Evolutionary conservation across 2,888 invertebrate genomes (phyloP).

Genomic region (Actias luna): DNA sequence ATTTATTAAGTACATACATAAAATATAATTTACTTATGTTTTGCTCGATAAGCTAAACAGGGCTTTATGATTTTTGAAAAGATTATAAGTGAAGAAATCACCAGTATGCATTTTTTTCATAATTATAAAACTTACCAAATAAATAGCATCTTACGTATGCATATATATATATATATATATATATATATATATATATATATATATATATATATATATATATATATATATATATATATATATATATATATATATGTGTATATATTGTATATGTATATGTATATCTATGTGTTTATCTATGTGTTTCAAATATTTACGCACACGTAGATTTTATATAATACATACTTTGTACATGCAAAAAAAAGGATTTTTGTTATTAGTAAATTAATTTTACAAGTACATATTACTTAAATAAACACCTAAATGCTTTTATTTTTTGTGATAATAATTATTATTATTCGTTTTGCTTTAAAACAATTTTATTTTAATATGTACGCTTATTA

Average conservation of each 20-base stretch:
- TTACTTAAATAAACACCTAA: background rate
- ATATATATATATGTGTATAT: too few species aligned
- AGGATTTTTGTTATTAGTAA: background rate
- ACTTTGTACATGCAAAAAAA: background rate
- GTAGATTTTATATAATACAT: too few species aligned
- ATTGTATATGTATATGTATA: too few species aligned
- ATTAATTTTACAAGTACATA: background rate
- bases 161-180: too few species aligned
- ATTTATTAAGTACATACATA: constrained; percentile 23
- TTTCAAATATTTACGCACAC: too few species aligned
- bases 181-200: too few species aligned
- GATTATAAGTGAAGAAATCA: background rate
- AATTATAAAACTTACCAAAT: background rate
- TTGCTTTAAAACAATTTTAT: background rate
- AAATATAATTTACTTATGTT: background rate
- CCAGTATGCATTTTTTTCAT: background rate
- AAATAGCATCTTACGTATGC: background rate
- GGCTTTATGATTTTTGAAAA: background rate
- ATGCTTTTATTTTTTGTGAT: background rate
- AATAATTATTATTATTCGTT: background rate
- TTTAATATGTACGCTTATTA: constrained; percentile 8
- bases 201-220: too few species aligned
- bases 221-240: too few species aligned
- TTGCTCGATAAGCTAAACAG: background rate
- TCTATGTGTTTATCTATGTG: too few species aligned